Conservation (phyloP, 1,140 invertebrate genomes). For the Vanessa atalanta region DNA sequence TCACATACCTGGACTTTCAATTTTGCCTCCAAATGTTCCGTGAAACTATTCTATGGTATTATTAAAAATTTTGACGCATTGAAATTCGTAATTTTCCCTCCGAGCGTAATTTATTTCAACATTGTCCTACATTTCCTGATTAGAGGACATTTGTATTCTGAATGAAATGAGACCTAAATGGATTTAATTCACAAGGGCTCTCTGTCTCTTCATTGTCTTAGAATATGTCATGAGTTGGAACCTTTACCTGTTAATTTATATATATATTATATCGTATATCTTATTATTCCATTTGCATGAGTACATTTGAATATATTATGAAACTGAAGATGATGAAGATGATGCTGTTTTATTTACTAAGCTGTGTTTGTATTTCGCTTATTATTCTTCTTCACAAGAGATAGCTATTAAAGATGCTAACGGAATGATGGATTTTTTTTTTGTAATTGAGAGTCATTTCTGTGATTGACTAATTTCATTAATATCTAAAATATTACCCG, state of each 20-base stretch:
- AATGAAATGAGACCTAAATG: constrained; percentile 25
- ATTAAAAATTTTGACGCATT: constrained; percentile 16
- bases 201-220: constrained; percentile 14
- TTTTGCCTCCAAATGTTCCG: constrained; percentile 10
- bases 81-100: constrained; percentile 19
- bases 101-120: constrained; percentile 29
- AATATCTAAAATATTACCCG: too few species aligned
- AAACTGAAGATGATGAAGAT: too few species aligned
- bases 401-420: too few species aligned
- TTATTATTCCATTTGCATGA: too few species aligned
- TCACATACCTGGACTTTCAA: constrained; percentile 6
- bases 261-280: neutral
- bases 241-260: neutral
- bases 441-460: too few species aligned
- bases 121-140: constrained; percentile 24
- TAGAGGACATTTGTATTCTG: constrained; percentile 29
- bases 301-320: too few species aligned
- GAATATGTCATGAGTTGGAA: constrained; percentile 2
- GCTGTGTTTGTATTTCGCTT: too few species aligned
- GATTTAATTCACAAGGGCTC: constrained; percentile 13
- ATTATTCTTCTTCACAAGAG: too few species aligned
- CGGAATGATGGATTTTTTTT: too few species aligned
- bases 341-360: too few species aligned
- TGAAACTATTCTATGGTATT: constrained; percentile 6
- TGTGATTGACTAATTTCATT: too few species aligned